Conservation (phyloP, 2,888 invertebrate genomes). For the Argyresthia goedartella region DNA sequence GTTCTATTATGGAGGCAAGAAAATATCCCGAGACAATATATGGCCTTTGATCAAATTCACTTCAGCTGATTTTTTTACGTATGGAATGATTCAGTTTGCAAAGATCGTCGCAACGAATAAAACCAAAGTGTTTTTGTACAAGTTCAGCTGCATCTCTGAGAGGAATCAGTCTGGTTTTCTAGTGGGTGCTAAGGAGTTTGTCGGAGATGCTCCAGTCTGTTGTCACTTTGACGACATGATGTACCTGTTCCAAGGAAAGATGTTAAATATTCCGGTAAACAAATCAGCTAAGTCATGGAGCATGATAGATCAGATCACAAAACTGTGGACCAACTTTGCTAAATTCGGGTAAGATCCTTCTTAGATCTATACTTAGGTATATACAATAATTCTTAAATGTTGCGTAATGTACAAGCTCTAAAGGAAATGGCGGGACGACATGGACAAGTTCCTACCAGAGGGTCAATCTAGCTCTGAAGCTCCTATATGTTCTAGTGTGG, state of each 20-base stretch:
- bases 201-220: slow-evolving; percentile 16
- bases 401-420: too few species aligned
- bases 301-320: slow-evolving; percentile 30
- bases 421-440: too few species aligned
- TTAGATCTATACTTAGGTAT: neutral
- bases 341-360: slow-evolving; percentile 35
- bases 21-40: slow-evolving; percentile 19
- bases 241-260: slow-evolving; percentile 27
- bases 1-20: slow-evolving; percentile 27
- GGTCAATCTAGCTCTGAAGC: too few species aligned
- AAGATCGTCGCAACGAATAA: slow-evolving; percentile 23
- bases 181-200: slow-evolving; percentile 14
- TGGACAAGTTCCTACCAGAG: too few species aligned
- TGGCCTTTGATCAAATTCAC: slow-evolving; percentile 21
- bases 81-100: slow-evolving; percentile 21
- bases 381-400: neutral
- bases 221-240: slow-evolving; percentile 33
- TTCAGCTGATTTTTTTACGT: slow-evolving; percentile 22
- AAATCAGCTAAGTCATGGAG: slow-evolving; percentile 23
- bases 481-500: too few species aligned
- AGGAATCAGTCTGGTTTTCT: slow-evolving; percentile 24
- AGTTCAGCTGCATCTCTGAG: slow-evolving; percentile 34
- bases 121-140: slow-evolving; percentile 32
- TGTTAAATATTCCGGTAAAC: slow-evolving; percentile 16
- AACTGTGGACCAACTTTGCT: slow-evolving; percentile 47